Evolutionary conservation across 2,113 vertebrate species (phyloP), one percentile per base, ranked within the genome.

Genomic region (Brachypodius melanocephalos): DNA sequence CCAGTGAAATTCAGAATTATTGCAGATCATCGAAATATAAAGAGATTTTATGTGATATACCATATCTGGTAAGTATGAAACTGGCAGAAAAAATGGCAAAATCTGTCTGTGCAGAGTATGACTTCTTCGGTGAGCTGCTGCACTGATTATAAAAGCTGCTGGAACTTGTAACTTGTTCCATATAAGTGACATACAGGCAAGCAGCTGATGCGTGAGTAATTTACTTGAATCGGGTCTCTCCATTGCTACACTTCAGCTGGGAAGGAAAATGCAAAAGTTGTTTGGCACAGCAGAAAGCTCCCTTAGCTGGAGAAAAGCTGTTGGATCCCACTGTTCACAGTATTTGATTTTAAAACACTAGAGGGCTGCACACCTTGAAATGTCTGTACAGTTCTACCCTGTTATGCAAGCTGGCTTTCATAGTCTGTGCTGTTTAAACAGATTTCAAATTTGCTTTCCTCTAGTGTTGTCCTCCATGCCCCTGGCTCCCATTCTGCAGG

Each of bases 331-430:
- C 82, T 80, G 29, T 94, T 96, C 92, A 84, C 83, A 88, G 57
- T 77, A 93, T 96, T 94, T 96, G 69, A 96, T 93, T 81, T 89
- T 66, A 86, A 90, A 95, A 94, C 85, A 93, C 82, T 94, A 96
- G 90, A 93, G 78, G 91, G 96, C 93, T 97, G 93, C 94, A 89
- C 79, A 97, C 95, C 95, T 97, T 97, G 95, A 97, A 95, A 97
- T 73, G 80, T 75, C 82, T 96, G 74, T 32, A 71, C 36, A 62
- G 49, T 77, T 89, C 76, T 84, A 72, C 34, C 55, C 42, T 81
- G 86, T 76, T 96, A 97, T 72, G 87, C 88, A 97, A 97, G 92
- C 80, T 90, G 86, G 52, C 82, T 97, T 96, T 97, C 84, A 78
- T 48, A 73, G 78, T 22, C 80, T 90, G 55, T 94, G 88, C 85